Conservation (phyloP, 2,888 invertebrate genomes). For the Cryptus viduatorius region DNA sequence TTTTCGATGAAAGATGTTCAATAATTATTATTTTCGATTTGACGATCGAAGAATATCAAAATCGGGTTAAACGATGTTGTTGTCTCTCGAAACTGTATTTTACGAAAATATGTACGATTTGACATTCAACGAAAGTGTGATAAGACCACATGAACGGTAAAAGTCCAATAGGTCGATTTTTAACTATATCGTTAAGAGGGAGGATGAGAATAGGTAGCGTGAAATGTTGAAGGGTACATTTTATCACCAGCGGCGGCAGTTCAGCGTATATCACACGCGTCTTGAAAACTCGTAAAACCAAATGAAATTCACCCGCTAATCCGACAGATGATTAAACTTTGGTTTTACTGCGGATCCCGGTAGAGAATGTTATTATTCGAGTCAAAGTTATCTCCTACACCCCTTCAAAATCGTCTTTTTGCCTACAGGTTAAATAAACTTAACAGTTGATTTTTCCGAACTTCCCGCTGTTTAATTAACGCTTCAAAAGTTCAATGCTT, state of each 20-base stretch:
- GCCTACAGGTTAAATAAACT: constrained; percentile 14
- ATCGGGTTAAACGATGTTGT: too few species aligned
- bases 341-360: constrained; percentile 72
- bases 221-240: constrained; percentile 72
- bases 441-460: neutral
- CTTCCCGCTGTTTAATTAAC: constrained; percentile 26
- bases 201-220: constrained; percentile 35
- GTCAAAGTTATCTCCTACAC: neutral
- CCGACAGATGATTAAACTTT: constrained; percentile 82
- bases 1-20: too few species aligned
- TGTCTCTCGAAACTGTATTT: too few species aligned
- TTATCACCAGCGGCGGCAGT: constrained; percentile 72
- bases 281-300: constrained; percentile 83
- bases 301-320: constrained; percentile 83
- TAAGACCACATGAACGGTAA: neutral
- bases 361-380: constrained; percentile 55
- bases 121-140: neutral
- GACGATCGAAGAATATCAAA: too few species aligned
- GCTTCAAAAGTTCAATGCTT: neutral
- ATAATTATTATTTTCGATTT: too few species aligned
- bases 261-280: constrained; percentile 68
- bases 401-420: constrained; percentile 8
- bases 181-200: neutral
- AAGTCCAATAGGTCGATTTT: constrained; percentile 25
- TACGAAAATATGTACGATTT: constrained; percentile 10